phyloP scores from a whole-genome alignment of 2,113 vertebrate genomes.

The Gulo gulo region DNA sequence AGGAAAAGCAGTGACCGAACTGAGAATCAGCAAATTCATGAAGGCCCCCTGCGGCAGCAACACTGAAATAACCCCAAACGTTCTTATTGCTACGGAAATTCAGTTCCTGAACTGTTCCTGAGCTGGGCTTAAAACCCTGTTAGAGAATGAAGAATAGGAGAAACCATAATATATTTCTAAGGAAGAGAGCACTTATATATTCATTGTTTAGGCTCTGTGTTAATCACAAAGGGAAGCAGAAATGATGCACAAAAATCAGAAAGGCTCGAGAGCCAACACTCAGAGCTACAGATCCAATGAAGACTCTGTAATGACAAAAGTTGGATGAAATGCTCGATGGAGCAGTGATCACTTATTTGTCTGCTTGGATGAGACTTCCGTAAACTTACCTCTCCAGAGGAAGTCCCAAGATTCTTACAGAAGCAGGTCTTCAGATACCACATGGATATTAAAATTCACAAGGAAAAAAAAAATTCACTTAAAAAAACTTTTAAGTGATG shows the following conservation, averaged over 20 bases:
- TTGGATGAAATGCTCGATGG: background rate
- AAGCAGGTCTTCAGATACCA: background rate
- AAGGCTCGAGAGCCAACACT: background rate
- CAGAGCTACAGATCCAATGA: background rate
- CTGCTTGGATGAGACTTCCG: conserved; percentile 24
- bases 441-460: conserved; percentile 17
- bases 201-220: background rate
- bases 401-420: conserved; percentile 40
- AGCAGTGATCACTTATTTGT: background rate
- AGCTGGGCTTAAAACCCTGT: conserved; percentile 98
- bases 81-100: conserved; percentile 99
- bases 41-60: conserved; percentile 96
- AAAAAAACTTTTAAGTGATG: conserved; percentile 12
- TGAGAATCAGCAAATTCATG: conserved; percentile 99
- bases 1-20: conserved; percentile 99
- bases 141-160: conserved; percentile 52
- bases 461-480: background rate
- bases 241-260: background rate
- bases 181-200: background rate
- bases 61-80: conserved; percentile 99
- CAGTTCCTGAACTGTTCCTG: conserved; percentile 97
- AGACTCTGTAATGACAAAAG: background rate
- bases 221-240: background rate
- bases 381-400: conserved; percentile 8
- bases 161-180: conserved; percentile 15